phyloP scores from a whole-genome alignment of 2,113 vertebrate genomes.

The Hemiscyllium ocellatum region DNA sequence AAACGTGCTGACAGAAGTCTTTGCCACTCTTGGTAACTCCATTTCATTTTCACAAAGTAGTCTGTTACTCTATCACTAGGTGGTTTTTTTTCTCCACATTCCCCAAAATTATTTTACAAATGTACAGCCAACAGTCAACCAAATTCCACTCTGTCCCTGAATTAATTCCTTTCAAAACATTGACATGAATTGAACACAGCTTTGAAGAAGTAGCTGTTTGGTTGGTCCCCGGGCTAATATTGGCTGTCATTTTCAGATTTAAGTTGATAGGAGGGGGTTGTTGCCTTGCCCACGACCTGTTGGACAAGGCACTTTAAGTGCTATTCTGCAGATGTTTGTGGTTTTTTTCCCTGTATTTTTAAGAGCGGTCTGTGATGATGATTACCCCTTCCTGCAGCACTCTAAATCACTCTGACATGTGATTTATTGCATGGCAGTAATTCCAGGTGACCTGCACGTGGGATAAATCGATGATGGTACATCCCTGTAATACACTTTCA shows the following conservation, averaged over 20 bases:
- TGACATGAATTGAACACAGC: neutral
- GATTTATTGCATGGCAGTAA: conserved; percentile 13
- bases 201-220: neutral
- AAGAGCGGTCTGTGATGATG: neutral
- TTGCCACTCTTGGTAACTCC: neutral
- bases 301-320: neutral
- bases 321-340: neutral
- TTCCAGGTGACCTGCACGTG: neutral
- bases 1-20: neutral
- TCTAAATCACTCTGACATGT: neutral
- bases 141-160: neutral
- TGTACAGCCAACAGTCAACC: neutral
- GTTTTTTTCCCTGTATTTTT: neutral
- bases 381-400: neutral
- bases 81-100: neutral
- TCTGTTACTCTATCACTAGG: neutral
- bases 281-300: neutral
- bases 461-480: neutral
- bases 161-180: neutral
- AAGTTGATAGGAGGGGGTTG: neutral
- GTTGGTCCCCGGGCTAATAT: too few species aligned
- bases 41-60: neutral
- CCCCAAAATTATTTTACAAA: neutral
- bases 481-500: neutral
- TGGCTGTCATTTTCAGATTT: neutral